Percentiles rank a stretch among this genome's conserved stretches.
Evolutionary conservation across 2,797 vertebrate genomes (phyloP).

Genomic region (Aulostomus chinensis): DNA sequence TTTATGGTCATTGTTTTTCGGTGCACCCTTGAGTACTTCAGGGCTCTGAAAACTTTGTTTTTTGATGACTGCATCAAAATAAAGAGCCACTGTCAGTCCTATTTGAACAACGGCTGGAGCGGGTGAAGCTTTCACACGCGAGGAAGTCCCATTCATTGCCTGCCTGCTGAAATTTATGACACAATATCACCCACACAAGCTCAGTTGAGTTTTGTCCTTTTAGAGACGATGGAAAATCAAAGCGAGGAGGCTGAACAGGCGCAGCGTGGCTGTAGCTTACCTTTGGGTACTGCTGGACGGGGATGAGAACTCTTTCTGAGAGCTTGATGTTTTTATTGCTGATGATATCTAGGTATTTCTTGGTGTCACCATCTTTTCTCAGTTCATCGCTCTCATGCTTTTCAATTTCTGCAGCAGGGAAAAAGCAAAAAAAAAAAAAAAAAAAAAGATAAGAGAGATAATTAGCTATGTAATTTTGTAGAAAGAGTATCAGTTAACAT

Average conservation of each 20-base stretch:
- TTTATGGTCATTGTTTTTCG: slow-evolving; percentile 67
- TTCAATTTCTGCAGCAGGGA: slow-evolving; percentile 89
- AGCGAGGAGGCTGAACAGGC: no score
- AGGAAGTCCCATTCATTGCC: slow-evolving; percentile 9
- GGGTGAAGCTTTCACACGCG: slow-evolving; percentile 22
- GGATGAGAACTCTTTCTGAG: slow-evolving; percentile 96
- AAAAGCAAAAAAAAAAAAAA: slow-evolving; percentile 3
- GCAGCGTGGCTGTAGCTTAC: slow-evolving; percentile 73
- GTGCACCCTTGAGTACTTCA: slow-evolving; percentile 56
- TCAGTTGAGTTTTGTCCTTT: no score
- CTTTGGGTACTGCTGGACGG: slow-evolving; percentile 99
- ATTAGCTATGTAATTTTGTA: slow-evolving; percentile 16
- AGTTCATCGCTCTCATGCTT: slow-evolving; percentile 92
- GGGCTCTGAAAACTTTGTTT: slow-evolving; percentile 50
- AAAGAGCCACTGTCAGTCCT: slow-evolving; percentile 40
- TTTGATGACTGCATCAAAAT: slow-evolving; percentile 71
- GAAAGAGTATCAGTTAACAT: slow-evolving; percentile 30
- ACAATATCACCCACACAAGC: slow-evolving; percentile 11
- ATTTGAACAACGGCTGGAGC: slow-evolving; percentile 23
- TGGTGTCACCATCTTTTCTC: slow-evolving; percentile 93
- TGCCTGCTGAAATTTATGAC: slow-evolving; percentile 23
- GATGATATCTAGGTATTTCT: slow-evolving; percentile 98
- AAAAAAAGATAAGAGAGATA: slow-evolving; percentile 3
- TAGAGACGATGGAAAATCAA: no score
- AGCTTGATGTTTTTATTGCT: slow-evolving; percentile 99